Evolutionary conservation across 2,888 invertebrate genomes (phyloP), one percentile per base, ranked within the genome.

Genomic region (Pherbina coryleti): DNA sequence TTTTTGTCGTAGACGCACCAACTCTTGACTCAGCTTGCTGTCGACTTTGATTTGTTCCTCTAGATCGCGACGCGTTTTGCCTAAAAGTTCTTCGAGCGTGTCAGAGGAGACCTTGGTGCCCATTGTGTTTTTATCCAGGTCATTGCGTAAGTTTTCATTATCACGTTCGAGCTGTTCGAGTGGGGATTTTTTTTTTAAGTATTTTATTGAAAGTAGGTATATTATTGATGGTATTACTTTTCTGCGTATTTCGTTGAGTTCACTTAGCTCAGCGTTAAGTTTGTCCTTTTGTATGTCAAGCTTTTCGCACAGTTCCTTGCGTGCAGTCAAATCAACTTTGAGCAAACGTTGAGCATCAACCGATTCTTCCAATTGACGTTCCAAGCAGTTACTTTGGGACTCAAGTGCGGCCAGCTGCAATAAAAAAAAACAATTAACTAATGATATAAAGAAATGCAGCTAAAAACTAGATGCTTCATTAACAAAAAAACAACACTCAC

Each of bases 241-340:
- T 31, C 82, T 81, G 49, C 83, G 84, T 44, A 83, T 82, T 77
- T 84, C 89, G 55, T 91, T 91, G 78, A 91, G 90, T 78, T 92
- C 91, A 17, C 90, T 88, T 0, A 92, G 84, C 80, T 93, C 92
- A n/a, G 91, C 90, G 81, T 91, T 88, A 1, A 93, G 87, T 87
- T 91, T 91, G 84, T 94, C 92, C 86, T 94, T 93, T 90, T 95
- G 92, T 87, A 92, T 91, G 89, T 95, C 92, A 85, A 95, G 85
- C 90, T 92, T 91, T 85, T 91, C 89, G 82, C 93, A 93, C 34
- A 93, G 87, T 80, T 93, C 92, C 81, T 92, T 91, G 70, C 92
- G 90, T 17, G 92, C 91, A 66, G 89, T 89, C 53, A 93, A 85
- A 83, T 94, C 93, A n/a, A 91, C 91, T 82, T 94, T 93, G 11